phyloP scores from a whole-genome alignment of 2,888 invertebrate species.

The Lumbricus terrestris region DNA sequence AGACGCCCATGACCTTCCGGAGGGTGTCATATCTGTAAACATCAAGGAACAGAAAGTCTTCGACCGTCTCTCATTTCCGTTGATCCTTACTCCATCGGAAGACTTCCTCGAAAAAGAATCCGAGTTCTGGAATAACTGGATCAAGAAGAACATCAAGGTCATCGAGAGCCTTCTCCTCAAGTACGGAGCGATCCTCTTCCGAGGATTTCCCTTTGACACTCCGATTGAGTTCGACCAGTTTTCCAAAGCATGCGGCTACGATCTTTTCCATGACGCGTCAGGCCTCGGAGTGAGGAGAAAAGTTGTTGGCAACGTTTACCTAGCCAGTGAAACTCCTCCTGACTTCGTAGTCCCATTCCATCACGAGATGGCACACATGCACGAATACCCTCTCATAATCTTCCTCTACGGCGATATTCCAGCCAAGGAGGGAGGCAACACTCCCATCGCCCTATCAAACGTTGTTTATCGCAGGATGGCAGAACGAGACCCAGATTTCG shows the following conservation, averaged over 20 bases:
- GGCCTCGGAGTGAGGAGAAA: too few species aligned
- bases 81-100: conserved; percentile 35
- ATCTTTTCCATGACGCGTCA: conserved; percentile 10
- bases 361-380: background rate
- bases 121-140: conserved; percentile 31
- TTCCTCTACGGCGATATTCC: conserved; percentile 46
- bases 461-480: conserved; percentile 41
- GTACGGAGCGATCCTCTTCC: conserved; percentile 45
- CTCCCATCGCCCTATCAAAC: conserved; percentile 45
- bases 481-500: conserved; percentile 39
- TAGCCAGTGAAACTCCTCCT: background rate
- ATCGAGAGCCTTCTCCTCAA: conserved; percentile 11
- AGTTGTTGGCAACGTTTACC: background rate
- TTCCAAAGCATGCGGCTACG: conserved; percentile 41
- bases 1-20: background rate
- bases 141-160: conserved; percentile 34
- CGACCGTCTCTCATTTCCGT: conserved; percentile 39
- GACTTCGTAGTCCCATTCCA: background rate
- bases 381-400: conserved; percentile 29
- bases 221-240: conserved; percentile 43
- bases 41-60: conserved; percentile 40
- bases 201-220: conserved; percentile 42
- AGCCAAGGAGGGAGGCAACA: conserved; percentile 44
- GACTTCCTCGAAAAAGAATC: background rate
- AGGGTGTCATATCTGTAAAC: background rate